Evolutionary conservation across 2,113 vertebrate genomes (phyloP).

Genomic region (Etheostoma cragini): DNA sequence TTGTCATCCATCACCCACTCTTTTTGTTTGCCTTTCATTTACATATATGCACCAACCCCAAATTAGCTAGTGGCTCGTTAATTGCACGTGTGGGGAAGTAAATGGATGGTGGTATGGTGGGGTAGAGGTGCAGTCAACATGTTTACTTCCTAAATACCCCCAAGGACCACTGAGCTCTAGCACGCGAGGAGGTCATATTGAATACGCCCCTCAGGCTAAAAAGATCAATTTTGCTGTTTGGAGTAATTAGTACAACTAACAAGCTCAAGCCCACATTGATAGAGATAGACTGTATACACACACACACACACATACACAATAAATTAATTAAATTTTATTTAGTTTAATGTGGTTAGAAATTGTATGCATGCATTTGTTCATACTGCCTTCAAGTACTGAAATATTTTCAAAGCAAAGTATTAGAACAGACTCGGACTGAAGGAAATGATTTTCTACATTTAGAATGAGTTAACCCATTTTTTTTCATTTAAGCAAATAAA

Average conservation of each 20-base stretch:
- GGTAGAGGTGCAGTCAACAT: conserved; percentile 75
- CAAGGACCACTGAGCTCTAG: conserved; percentile 72
- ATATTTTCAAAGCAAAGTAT: neutral
- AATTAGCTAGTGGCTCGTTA: conserved; percentile 83
- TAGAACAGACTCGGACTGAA: neutral
- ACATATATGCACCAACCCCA: conserved; percentile 80
- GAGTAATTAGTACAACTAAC: conserved; percentile 80
- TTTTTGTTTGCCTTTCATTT: conserved; percentile 84
- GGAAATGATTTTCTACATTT: neutral
- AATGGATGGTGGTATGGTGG: conserved; percentile 63
- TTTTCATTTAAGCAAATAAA: conserved; percentile 24
- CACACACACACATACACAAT: neutral
- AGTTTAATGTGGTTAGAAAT: neutral
- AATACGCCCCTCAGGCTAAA: conserved; percentile 66
- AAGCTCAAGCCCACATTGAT: conserved; percentile 65
- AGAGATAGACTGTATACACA: conserved; percentile 32
- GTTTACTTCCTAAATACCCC: conserved; percentile 81
- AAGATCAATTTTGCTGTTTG: conserved; percentile 71
- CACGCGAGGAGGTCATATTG: conserved; percentile 73
- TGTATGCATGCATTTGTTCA: neutral
- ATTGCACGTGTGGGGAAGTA: conserved; percentile 82
- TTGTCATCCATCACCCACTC: conserved; percentile 81
- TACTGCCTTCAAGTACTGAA: conserved; percentile 4
- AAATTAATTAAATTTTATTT: conserved; percentile 30
- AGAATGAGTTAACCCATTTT: neutral